Evolutionary conservation across 1,140 invertebrate genomes (phyloP), one percentile per base, ranked within the genome.

Genomic region (Tetraneura akinire): DNA sequence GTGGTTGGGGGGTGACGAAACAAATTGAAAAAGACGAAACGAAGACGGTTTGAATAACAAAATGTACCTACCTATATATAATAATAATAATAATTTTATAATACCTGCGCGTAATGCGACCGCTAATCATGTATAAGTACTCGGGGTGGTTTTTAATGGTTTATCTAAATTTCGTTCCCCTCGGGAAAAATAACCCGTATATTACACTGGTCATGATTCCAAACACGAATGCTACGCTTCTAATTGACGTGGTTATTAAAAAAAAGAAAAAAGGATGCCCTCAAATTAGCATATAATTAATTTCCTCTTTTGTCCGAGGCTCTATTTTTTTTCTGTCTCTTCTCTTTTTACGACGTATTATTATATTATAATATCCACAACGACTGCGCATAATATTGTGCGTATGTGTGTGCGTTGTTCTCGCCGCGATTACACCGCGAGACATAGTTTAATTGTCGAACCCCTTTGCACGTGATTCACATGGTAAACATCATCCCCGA

Each of bases 401-500:
- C 37, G 11, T n/a, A 42, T 42, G 26, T n/a, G 37, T 42, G 10
- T 23, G 32, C 21, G 10, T 23, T 32, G 60, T 62, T 32, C 60
- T 68, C 37, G 64, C n/a, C 37, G 13, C 37, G 64, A 68, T 68
- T 68, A 64, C 32, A 68, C 64, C 8, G n/a, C n/a, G 64, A 70
- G 66, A 70, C 68, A 29, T 29, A 71, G 68, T 71, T 71, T 71
- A 71, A 71, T 71, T 71, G 68, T 71, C 68, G 16, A 51, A 71
- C 68, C 68, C 66, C 21, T 47, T 21, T n/a, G 68, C 68, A 71
- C 68, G 68, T 71, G 68, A 71, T 71, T 71, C 47, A 29, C 68
- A 71, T 49, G 26, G 47, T 51, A 71, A 71, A 71, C 68, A 71
- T 51, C 47, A 47, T 51, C 16, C 45, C 23, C 68, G 23, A 71